These are phyloP conservation scores for Neelides folsomi DNA, from an alignment of 2,888 invertebrate genomes.

Conservation along the genomic window DNA sequence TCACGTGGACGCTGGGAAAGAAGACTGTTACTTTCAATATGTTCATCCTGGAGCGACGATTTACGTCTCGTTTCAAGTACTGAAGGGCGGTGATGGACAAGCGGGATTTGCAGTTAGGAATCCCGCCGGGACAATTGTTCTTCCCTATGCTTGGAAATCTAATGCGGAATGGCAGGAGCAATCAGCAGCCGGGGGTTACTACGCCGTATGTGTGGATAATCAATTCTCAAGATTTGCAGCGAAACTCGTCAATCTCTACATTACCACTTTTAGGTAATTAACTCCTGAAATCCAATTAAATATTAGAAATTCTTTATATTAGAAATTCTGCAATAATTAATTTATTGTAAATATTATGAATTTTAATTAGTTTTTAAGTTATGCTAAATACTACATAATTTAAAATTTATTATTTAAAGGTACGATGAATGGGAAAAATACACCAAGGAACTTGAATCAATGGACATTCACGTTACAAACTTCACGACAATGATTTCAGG, in stretches of 20 bases:
- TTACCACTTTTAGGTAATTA: slow-evolving; percentile 62
- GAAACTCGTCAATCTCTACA: slow-evolving; percentile 75
- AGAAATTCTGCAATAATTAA: neutral
- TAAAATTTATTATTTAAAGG: no score
- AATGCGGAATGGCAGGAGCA: slow-evolving; percentile 79
- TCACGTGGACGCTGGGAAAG: slow-evolving; percentile 83
- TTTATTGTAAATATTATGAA: neutral
- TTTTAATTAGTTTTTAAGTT: no score
- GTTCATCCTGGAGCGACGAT: slow-evolving; percentile 73
- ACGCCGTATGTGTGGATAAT: slow-evolving; percentile 81
- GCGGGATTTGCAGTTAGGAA: slow-evolving; percentile 81
- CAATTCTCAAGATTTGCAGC: slow-evolving; percentile 82
- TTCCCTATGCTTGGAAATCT: slow-evolving; percentile 82
- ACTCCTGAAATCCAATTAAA: neutral
- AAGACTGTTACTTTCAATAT: slow-evolving; percentile 91
- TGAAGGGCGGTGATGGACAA: slow-evolving; percentile 86
- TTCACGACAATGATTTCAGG: slow-evolving; percentile 47
- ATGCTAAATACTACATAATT: no score
- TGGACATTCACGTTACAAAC: slow-evolving; percentile 76
- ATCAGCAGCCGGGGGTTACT: slow-evolving; percentile 66
- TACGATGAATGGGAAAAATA: slow-evolving; percentile 89
- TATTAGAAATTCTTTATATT: neutral
- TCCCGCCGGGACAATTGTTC: slow-evolving; percentile 68
- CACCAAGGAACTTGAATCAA: slow-evolving; percentile 71
- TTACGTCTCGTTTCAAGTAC: slow-evolving; percentile 48